phyloP scores from a whole-genome alignment of 2,888 invertebrate species.

The Amphiduros pacificus region DNA sequence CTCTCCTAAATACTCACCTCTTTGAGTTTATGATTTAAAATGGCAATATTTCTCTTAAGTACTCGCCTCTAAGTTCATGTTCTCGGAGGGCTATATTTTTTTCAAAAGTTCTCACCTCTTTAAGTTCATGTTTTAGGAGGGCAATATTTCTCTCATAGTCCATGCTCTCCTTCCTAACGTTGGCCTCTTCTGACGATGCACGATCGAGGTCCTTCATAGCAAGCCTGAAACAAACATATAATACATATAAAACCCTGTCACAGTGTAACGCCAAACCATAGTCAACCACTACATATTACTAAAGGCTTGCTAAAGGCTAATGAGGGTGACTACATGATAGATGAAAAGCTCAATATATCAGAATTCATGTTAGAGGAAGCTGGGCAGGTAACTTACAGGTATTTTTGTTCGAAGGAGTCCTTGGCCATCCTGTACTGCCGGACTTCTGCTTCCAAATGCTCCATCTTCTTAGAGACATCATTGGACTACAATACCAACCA shows the following conservation, averaged over 20 bases:
- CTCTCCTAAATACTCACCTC: too few relatives aligned
- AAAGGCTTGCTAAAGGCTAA: too few relatives aligned
- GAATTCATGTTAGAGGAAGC: too few relatives aligned
- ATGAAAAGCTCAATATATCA: too few relatives aligned
- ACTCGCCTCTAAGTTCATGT: constrained; percentile 78
- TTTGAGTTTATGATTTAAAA: constrained; percentile 83
- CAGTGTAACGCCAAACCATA: too few relatives aligned
- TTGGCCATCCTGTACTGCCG: constrained; percentile 32
- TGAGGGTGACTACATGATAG: too few relatives aligned
- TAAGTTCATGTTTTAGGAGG: constrained; percentile 82
- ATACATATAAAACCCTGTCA: too few relatives aligned
- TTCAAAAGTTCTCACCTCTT: constrained; percentile 68
- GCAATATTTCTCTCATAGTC: constrained; percentile 86
- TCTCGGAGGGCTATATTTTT: too few relatives aligned
- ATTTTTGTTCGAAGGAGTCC: constrained; percentile 53
- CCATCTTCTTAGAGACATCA: constrained; percentile 27
- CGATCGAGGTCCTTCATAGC: constrained; percentile 40
- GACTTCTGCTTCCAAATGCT: constrained; percentile 52
- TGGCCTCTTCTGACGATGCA: constrained; percentile 68
- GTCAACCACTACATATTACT: too few relatives aligned
- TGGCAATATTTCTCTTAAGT: constrained; percentile 82
- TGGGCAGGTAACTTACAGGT: constrained; percentile 39
- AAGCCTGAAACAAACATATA: constrained; percentile 21
- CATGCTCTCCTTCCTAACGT: constrained; percentile 74
- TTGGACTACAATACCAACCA: constrained; percentile 10